Conservation (phyloP, 2,113 vertebrate species). For the Taurulus bubalis region DNA sequence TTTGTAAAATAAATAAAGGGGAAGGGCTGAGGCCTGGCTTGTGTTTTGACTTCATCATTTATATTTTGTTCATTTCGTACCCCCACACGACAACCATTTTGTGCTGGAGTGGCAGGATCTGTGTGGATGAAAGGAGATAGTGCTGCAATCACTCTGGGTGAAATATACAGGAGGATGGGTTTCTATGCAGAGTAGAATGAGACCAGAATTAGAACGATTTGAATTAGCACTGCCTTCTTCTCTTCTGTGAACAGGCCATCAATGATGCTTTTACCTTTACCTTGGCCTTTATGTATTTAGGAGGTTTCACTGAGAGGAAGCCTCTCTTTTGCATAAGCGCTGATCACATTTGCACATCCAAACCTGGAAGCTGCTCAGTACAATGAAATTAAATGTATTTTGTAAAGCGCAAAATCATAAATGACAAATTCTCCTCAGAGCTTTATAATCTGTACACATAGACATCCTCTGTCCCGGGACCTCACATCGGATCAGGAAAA, state of each 20-base stretch:
- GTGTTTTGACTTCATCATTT: constrained; percentile 84
- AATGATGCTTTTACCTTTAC: not conserved
- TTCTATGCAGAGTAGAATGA: constrained; percentile 1
- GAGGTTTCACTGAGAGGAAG: not conserved
- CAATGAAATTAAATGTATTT: too few relatives aligned
- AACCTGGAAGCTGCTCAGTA: not conserved
- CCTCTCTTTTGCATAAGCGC: not conserved
- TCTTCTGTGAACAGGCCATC: not conserved
- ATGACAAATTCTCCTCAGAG: too few relatives aligned
- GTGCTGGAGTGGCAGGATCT: constrained; percentile 64
- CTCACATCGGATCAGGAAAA: too few relatives aligned
- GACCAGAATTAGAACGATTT: constrained; percentile 40
- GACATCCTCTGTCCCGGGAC: too few relatives aligned
- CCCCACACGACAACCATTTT: constrained; percentile 54
- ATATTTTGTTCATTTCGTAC: constrained; percentile 67
- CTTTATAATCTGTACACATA: too few relatives aligned
- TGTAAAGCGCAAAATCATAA: too few relatives aligned
- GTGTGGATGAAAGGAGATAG: constrained; percentile 58
- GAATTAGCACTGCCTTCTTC: not conserved
- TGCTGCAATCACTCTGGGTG: constrained; percentile 64
- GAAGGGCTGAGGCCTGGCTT: constrained; percentile 57
- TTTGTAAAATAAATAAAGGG: constrained; percentile 82
- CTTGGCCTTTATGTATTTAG: not conserved
- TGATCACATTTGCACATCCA: too few relatives aligned
- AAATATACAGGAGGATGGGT: constrained; percentile 60